Percentiles rank a stretch among this genome's conserved stretches.
Evolutionary conservation across 2,797 vertebrate genomes (phyloP).

Genomic region (Malurus splendens): DNA sequence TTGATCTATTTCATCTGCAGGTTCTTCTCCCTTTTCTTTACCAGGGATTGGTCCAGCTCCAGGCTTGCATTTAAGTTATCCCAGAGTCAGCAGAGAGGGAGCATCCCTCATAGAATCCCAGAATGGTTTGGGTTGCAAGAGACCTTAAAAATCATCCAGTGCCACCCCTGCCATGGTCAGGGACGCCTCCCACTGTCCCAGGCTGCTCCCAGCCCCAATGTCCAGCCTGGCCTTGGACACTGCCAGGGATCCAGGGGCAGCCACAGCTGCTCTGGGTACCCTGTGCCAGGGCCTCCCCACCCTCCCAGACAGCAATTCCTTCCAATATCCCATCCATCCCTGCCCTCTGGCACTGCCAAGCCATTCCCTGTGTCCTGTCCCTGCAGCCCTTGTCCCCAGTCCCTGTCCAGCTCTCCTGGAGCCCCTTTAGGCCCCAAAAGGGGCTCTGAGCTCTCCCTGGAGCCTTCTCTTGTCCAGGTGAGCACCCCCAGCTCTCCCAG

Average conservation of each 20-base stretch:
- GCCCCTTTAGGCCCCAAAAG: neutral
- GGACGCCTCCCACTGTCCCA: rapidly evolving
- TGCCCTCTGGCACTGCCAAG: neutral
- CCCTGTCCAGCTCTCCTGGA: neutral
- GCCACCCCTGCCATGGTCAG: neutral
- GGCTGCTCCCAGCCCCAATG: rapidly evolving
- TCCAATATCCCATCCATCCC: rapidly evolving
- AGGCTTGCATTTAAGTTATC: neutral
- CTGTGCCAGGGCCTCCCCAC: neutral
- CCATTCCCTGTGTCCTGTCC: neutral
- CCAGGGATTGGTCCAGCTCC: rapidly evolving
- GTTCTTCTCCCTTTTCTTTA: neutral
- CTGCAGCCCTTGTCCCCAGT: neutral
- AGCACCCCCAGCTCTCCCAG: neutral
- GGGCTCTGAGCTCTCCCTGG: neutral
- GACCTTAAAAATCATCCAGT: rapidly evolving
- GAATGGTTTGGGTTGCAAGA: neutral
- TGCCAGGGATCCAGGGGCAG: neutral
- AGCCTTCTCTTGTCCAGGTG: neutral
- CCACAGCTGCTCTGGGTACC: neutral
- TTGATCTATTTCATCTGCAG: neutral
- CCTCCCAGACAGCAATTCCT: neutral
- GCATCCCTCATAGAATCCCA: rapidly evolving
- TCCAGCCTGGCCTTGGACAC: neutral
- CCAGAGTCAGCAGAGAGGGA: rapidly evolving